phyloP scores from a whole-genome alignment of 1,140 invertebrate species.

The Charaxes varanes region DNA sequence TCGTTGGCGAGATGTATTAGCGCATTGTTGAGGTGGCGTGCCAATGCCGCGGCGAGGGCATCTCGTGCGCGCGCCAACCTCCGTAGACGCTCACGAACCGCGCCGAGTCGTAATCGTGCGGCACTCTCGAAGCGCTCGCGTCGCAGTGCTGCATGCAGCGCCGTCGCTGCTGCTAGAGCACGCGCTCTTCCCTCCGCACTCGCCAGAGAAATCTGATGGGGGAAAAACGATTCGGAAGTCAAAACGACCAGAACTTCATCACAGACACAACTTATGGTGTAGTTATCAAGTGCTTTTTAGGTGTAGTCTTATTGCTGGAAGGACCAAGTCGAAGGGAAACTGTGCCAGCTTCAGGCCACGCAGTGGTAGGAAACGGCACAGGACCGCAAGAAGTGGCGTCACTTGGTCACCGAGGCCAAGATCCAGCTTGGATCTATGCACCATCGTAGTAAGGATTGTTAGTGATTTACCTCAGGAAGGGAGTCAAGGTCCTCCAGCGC shows the following conservation, averaged over 20 bases:
- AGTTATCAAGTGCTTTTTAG: too few relatives aligned
- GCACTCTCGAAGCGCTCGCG: slow-evolving; percentile 46
- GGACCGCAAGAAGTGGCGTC: too few relatives aligned
- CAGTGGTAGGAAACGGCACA: too few relatives aligned
- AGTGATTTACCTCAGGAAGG: slow-evolving; percentile 36
- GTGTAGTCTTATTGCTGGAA: too few relatives aligned
- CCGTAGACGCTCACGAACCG: slow-evolving; percentile 92
- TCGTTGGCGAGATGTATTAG: slow-evolving; percentile 89
- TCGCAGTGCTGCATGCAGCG: slow-evolving; percentile 85
- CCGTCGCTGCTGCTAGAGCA: slow-evolving; percentile 86
- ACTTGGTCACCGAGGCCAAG: too few relatives aligned
- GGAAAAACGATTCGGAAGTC: slow-evolving; percentile 9
- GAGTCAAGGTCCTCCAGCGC: slow-evolving; percentile 37
- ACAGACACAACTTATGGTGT: too few relatives aligned
- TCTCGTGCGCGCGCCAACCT: slow-evolving; percentile 88
- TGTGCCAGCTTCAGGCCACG: too few relatives aligned
- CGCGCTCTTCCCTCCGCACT: slow-evolving; percentile 83
- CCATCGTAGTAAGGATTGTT: too few relatives aligned
- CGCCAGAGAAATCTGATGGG: slow-evolving; percentile 70
- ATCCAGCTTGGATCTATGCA: too few relatives aligned
- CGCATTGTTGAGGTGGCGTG: slow-evolving; percentile 92
- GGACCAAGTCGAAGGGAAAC: too few relatives aligned
- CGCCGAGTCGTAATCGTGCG: slow-evolving; percentile 66
- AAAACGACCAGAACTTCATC: slow-evolving; percentile 10
- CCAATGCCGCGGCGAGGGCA: slow-evolving; percentile 85